A percentile compares a stretch with the other conserved stretches of the same genome.
These are phyloP conservation scores for Stomatorhinus walkeri DNA, from an alignment of 2,797 vertebrate genomes.

Conservation along the genomic window DNA sequence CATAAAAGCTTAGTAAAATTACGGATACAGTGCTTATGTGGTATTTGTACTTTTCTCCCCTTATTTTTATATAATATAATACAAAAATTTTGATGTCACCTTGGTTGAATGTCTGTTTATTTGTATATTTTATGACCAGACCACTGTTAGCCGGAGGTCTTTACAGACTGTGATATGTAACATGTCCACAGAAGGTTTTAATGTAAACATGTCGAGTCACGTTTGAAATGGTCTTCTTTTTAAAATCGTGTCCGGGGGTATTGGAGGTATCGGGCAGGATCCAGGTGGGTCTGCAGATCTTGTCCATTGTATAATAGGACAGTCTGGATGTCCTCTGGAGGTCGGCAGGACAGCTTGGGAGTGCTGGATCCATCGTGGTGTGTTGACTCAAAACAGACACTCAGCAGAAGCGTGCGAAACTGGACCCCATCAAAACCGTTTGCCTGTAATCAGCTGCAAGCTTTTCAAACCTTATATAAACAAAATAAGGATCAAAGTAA, in stretches of 20 bases:
- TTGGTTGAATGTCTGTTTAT: not conserved
- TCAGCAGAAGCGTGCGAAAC: not conserved
- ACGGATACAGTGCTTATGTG: not conserved
- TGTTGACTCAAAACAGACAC: not conserved
- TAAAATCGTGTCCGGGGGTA: not conserved
- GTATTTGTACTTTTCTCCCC: not conserved
- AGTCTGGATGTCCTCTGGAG: not conserved
- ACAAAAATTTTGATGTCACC: not conserved
- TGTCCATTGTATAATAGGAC: not conserved
- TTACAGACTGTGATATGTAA: not conserved
- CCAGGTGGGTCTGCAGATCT: not conserved
- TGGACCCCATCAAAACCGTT: not conserved
- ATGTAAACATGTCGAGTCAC: not conserved
- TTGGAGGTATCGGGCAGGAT: not conserved
- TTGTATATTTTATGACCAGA: not conserved
- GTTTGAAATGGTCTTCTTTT: not conserved
- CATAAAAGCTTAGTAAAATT: not conserved
- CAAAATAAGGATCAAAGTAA: not conserved
- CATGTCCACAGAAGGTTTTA: not conserved
- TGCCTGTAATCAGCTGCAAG: conserved; percentile 4
- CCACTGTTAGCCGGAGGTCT: not conserved
- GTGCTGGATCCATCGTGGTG: not conserved
- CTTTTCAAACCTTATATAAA: not conserved
- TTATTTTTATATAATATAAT: not conserved
- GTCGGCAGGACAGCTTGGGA: not conserved